Percentiles rank a stretch among this genome's conserved stretches.
phyloP scores from a whole-genome alignment of 2,113 vertebrate genomes.

The Uropsilus gracilis region DNA sequence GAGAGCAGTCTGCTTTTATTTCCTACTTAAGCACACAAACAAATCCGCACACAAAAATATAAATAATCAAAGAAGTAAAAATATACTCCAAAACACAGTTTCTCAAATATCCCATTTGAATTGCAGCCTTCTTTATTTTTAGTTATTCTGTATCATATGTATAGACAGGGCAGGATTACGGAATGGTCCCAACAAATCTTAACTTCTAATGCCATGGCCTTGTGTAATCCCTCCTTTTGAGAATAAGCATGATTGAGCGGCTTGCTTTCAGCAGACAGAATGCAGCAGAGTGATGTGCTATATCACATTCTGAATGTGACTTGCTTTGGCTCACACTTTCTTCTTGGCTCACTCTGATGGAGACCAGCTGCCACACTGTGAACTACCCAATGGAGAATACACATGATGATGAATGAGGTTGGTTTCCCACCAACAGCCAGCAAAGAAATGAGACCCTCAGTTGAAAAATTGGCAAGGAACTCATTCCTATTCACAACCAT shows the following conservation, averaged over 20 bases:
- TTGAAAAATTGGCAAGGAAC: accelerated
- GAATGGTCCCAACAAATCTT: not conserved
- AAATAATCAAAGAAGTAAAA: not conserved
- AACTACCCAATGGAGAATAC: not conserved
- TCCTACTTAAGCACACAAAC: not conserved
- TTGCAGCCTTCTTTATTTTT: not conserved
- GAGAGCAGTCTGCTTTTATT: not conserved
- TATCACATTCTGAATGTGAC: not conserved
- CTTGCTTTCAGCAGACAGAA: not conserved
- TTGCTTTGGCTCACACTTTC: not conserved
- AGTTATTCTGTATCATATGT: not conserved
- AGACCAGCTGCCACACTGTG: not conserved
- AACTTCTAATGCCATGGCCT: not conserved
- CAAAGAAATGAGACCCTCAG: not conserved
- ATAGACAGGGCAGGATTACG: not conserved
- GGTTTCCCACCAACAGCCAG: not conserved
- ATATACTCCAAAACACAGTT: not conserved
- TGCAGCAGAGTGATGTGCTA: not conserved
- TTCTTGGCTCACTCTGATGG: not conserved
- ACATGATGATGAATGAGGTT: not conserved
- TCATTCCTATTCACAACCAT: not conserved
- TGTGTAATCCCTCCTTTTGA: not conserved
- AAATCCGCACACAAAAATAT: not conserved
- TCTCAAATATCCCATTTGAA: not conserved
- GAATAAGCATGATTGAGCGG: not conserved